Evolutionary conservation across 2,113 vertebrate genomes (phyloP).

Genomic region (Malurus elegans): DNA sequence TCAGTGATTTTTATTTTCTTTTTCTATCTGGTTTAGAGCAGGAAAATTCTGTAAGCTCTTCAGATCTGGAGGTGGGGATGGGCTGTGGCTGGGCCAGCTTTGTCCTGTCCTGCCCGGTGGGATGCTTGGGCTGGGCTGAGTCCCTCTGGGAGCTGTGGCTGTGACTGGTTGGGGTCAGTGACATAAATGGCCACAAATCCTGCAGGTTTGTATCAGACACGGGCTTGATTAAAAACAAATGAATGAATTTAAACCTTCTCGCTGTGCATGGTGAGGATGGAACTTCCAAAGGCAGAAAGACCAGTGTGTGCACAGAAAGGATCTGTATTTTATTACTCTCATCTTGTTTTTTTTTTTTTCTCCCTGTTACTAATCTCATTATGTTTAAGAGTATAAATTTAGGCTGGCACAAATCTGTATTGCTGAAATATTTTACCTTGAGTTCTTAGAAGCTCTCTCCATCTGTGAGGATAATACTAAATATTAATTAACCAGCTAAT

Average conservation of each 20-base stretch:
- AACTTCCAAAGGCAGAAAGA: not conserved
- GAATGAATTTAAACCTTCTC: not conserved
- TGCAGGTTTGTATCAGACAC: not conserved
- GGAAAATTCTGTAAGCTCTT: not conserved
- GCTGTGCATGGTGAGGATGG: not conserved
- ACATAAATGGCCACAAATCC: not conserved
- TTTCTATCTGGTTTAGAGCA: not conserved
- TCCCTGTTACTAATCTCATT: constrained; percentile 55
- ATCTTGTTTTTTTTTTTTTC: not conserved
- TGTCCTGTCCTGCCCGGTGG: accelerated
- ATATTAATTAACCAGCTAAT: constrained; percentile 63
- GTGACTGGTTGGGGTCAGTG: not conserved
- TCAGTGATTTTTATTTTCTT: not conserved
- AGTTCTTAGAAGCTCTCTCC: constrained; percentile 34
- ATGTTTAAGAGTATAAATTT: constrained; percentile 49
- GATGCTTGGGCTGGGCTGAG: not conserved
- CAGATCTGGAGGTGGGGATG: not conserved
- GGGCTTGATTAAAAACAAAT: not conserved
- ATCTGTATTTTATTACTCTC: constrained; percentile 12
- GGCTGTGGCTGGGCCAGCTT: not conserved
- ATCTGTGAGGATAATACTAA: constrained; percentile 51
- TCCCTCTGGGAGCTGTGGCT: not conserved
- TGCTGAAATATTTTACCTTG: constrained; percentile 63
- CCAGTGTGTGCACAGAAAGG: not conserved
- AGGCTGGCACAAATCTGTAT: constrained; percentile 51